These are phyloP conservation scores for Dascillus cervinus DNA, from an alignment of 2,888 invertebrate species.

Conservation along the genomic window DNA sequence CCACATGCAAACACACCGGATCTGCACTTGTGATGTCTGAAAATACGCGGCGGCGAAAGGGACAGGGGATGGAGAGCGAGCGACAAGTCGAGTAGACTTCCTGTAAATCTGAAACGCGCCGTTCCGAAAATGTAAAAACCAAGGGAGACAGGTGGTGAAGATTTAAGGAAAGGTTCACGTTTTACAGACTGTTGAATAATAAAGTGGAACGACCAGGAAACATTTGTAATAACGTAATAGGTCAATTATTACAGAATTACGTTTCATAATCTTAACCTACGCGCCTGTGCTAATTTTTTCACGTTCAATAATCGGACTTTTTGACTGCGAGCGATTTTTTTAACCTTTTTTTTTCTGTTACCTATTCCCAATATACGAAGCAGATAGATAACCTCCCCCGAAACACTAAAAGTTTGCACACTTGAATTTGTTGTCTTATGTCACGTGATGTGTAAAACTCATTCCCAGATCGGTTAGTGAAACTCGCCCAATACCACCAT, in stretches of 20 bases:
- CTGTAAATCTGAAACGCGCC: constrained; percentile 33
- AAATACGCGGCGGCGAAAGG: constrained; percentile 14
- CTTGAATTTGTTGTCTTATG: no score
- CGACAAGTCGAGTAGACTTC: constrained; percentile 36
- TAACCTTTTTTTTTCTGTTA: no score
- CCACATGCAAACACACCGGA: constrained; percentile 38
- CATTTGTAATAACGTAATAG: constrained; percentile 21
- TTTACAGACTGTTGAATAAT: constrained; percentile 7
- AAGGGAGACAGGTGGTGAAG: constrained; percentile 10
- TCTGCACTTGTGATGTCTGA: constrained; percentile 35
- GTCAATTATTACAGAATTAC: constrained; percentile 23
- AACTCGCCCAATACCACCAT: no score
- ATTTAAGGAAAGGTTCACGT: constrained; percentile 18
- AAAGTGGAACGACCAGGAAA: constrained; percentile 23
- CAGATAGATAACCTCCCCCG: no score
- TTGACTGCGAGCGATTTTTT: no score
- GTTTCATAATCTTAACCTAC: constrained; percentile 14
- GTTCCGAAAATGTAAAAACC: constrained; percentile 21
- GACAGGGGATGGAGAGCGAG: constrained; percentile 16
- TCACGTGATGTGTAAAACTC: no score
- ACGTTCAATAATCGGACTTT: no score
- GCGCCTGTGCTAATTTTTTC: constrained; percentile 6
- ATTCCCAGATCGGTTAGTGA: no score
- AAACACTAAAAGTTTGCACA: no score
- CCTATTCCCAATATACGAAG: no score